Conservation (phyloP, 1,140 invertebrate genomes). For the Matsumurasca onukii region DNA sequence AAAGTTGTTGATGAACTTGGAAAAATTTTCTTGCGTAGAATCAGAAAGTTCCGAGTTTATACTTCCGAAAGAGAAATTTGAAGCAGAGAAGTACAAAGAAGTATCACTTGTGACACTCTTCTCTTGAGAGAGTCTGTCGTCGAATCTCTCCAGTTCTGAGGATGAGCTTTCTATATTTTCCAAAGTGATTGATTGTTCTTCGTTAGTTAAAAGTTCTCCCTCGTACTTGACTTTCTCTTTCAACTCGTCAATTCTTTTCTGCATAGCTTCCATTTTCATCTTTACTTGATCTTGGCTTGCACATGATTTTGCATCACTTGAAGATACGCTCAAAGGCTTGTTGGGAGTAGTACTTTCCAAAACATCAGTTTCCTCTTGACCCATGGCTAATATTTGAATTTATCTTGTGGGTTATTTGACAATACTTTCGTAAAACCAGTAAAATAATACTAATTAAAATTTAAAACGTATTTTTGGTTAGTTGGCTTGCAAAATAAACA, state of each 20-base stretch:
- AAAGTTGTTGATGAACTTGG: slow-evolving; percentile 11
- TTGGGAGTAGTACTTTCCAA: not conserved
- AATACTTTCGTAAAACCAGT: too few species aligned
- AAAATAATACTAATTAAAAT: not conserved
- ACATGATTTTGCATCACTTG: too few species aligned
- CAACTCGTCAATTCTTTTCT: slow-evolving; percentile 19
- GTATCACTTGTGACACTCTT: not conserved
- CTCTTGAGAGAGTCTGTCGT: not conserved
- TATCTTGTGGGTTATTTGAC: not conserved
- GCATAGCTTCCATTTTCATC: slow-evolving; percentile 15
- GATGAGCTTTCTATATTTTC: not conserved
- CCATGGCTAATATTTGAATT: not conserved
- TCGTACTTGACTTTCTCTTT: slow-evolving; percentile 11
- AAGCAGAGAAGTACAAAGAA: slow-evolving; percentile 17
- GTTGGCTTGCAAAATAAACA: too few species aligned
- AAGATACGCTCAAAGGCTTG: not conserved
- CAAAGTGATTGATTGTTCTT: not conserved
- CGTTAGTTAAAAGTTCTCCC: not conserved
- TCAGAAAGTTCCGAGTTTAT: not conserved
- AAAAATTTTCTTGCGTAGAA: not conserved
- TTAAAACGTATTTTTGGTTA: not conserved
- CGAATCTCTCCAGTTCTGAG: not conserved
- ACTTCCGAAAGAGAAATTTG: not conserved
- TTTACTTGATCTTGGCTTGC: not conserved
- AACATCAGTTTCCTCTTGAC: not conserved